A percentile compares a stretch with the other conserved stretches of the same genome.
These are phyloP conservation scores for Columbina picui DNA, from an alignment of 2,113 vertebrate species.

Conservation along the genomic window DNA sequence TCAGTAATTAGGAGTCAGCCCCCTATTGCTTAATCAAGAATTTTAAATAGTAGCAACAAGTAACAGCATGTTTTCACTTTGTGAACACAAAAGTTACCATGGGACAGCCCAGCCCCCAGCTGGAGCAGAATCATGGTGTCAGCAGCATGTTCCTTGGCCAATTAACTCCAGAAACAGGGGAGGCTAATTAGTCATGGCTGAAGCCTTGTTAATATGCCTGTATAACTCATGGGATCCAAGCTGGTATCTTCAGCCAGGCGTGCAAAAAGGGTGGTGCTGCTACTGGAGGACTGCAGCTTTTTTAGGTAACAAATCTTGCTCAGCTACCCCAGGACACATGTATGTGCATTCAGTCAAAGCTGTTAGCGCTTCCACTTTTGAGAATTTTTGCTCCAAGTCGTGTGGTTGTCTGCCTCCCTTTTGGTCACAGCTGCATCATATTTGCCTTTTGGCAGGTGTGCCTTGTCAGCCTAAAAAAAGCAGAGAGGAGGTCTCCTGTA, in stretches of 20 bases:
- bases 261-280: accelerated
- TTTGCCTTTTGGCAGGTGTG: neutral
- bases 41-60: neutral
- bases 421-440: neutral
- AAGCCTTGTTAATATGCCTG: neutral
- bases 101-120: neutral
- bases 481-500: neutral
- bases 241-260: accelerated
- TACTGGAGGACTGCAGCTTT: neutral
- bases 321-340: neutral
- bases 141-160: neutral
- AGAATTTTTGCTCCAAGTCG: neutral
- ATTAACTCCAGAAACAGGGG: neutral
- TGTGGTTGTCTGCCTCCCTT: neutral
- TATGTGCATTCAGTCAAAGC: neutral
- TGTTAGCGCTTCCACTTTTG: neutral
- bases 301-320: neutral
- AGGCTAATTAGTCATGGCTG: neutral
- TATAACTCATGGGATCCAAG: accelerated
- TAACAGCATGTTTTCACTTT: neutral
- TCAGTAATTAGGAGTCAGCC: neutral
- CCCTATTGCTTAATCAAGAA: neutral
- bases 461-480: neutral
- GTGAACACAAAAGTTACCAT: neutral
- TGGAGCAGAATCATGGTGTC: neutral